These are phyloP conservation scores for Coendou prehensilis DNA, from an alignment of 2,797 vertebrate species.

Conservation along the genomic window DNA sequence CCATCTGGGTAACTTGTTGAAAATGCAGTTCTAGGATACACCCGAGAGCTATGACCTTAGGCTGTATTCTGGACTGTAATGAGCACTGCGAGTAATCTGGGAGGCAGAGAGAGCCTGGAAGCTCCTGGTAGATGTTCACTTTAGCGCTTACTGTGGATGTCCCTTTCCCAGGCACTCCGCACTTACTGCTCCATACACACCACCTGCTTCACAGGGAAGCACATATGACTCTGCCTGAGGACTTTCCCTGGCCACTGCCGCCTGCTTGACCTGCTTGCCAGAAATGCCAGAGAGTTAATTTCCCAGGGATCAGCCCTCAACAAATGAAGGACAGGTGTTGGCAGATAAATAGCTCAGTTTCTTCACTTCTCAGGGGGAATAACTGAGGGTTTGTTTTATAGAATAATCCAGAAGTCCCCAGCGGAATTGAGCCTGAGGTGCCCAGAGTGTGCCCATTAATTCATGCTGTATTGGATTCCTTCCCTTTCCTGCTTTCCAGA, in stretches of 20 bases:
- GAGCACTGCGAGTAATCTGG: neutral
- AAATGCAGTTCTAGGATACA: constrained; percentile 27
- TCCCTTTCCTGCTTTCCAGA: neutral
- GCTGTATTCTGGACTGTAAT: neutral
- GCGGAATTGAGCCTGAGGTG: neutral
- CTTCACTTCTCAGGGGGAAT: constrained; percentile 1
- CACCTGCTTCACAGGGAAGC: neutral
- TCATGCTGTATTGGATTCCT: neutral
- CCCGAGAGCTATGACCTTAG: neutral
- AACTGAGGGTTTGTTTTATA: constrained; percentile 9
- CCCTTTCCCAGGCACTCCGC: neutral
- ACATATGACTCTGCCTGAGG: constrained; percentile 43
- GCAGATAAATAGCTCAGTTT: neutral
- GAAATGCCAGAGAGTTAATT: constrained; percentile 67
- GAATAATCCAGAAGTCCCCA: neutral
- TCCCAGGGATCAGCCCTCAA: constrained; percentile 38
- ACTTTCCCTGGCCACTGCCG: constrained; percentile 47
- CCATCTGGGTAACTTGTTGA: neutral
- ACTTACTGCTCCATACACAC: neutral
- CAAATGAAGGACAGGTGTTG: neutral
- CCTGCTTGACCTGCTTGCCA: constrained; percentile 46
- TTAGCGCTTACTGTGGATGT: neutral
- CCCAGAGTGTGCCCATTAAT: neutral
- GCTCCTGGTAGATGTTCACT: neutral
- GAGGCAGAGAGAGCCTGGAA: constrained; percentile 1